phyloP scores from a whole-genome alignment of 2,888 invertebrate genomes.

The Lycophotia porphyrea region DNA sequence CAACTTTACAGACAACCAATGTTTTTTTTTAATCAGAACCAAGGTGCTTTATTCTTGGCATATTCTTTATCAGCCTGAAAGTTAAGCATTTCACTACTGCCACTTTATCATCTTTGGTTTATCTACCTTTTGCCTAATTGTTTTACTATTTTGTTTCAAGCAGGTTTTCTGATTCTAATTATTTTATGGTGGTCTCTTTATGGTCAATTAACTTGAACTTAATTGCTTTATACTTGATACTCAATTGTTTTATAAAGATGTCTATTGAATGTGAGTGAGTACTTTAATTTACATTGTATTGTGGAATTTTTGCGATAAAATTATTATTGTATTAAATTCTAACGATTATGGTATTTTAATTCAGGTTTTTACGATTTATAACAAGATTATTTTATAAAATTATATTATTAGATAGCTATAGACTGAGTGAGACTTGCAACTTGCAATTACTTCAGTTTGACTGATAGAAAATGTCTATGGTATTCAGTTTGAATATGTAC shows the following conservation, averaged over 20 bases:
- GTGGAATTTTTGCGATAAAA: conserved; percentile 25
- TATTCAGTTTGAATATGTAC: neutral
- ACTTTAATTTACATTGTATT: conserved; percentile 46
- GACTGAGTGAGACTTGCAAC: no score
- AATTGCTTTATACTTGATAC: conserved; percentile 65
- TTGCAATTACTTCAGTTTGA: neutral
- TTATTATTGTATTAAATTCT: conserved; percentile 14
- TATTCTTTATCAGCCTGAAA: neutral
- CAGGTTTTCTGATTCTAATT: conserved; percentile 19
- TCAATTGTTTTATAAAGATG: conserved; percentile 64
- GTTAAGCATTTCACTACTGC: neutral
- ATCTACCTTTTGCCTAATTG: neutral
- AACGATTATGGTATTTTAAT: conserved; percentile 19
- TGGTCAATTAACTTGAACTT: conserved; percentile 63
- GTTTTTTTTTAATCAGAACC: no score
- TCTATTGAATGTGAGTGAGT: conserved; percentile 43
- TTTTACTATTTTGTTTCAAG: neutral
- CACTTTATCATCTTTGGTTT: neutral
- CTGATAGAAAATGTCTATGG: neutral
- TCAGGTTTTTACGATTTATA: neutral
- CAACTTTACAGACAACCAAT: no score
- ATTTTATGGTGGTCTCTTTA: conserved; percentile 27
- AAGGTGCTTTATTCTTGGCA: neutral
- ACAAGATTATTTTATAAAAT: neutral
- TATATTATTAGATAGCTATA: no score